Base-by-base conservation (phyloP, 2,797 vertebrate genomes). In the Leuciscus waleckii region DNA sequence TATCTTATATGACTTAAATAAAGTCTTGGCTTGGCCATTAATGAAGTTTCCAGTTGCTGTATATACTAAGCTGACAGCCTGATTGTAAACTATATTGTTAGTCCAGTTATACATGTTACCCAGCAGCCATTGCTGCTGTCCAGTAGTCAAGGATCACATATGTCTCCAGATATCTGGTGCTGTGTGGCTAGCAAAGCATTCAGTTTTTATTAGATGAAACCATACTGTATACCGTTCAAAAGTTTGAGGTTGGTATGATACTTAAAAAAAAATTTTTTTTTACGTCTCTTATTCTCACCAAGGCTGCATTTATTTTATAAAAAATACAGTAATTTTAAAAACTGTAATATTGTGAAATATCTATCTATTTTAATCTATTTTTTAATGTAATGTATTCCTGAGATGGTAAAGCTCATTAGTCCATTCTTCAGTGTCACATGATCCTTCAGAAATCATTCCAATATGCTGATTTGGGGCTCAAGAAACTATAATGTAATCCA, bases 1-100 rank as follows among this genome's bases (percentile, higher is more conserved):
- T 67, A 51, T 49, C 58, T 43, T 37, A 9, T 32, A 35, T 56
- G 46, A 23, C 58, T 73, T 26, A 68, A 78, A 81, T 21, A 29
- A 73, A 81, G 56, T 85, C 54, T 86, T 77, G 58, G 10, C 37
- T 78, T 87, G 81, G 74, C 73, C 85, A 77, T 85, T 56, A 46
- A 78, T 77, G 65, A 84, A 83, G 54, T 67, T 70, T 73, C 51
- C 29, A 46, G 83, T 88, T 83, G 71, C 83, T 77, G 85, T 88
- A 69, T 70, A 63, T 80, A 68, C 41, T 32, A 32, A 35, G 69
- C 37, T 78, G 79, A 63, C 80, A 41, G 69, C 75, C 56, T 61
- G 81, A 63, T 71, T 85, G 85, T 83, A 69, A 26, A 56, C 49
- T 78, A 78, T 87, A 65, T 43, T 79, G 67, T 46, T 85, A 26